Evolutionary conservation across 64 coral and sea anemone genomes (phyloP).

Genomic region (Catalaphyllia jardinei): DNA sequence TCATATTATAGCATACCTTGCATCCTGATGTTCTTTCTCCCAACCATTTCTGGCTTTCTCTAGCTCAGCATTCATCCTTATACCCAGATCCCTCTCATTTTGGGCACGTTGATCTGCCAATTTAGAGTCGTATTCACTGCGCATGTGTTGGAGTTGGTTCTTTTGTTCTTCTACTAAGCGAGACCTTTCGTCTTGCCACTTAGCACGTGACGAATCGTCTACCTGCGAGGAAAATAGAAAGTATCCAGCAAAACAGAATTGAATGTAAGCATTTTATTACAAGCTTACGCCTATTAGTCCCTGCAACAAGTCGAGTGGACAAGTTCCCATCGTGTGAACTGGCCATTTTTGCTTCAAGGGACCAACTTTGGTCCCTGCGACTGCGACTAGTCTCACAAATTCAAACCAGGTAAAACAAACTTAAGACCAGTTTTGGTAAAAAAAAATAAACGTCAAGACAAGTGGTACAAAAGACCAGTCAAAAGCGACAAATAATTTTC

Average conservation of each 20-base stretch:
- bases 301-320: too few species aligned
- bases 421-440: too few species aligned
- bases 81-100: slow-evolving; percentile 60
- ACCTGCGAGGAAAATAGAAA: not conserved
- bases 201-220: not conserved
- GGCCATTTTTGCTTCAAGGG: too few species aligned
- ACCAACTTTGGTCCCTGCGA: too few species aligned
- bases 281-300: too few species aligned
- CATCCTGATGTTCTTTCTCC: slow-evolving; percentile 89
- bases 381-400: too few species aligned
- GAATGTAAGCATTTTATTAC: too few species aligned
- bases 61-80: slow-evolving; percentile 55
- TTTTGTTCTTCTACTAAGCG: slow-evolving; percentile 36
- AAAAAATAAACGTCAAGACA: too few species aligned
- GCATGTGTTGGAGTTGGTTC: slow-evolving; percentile 53
- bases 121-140: slow-evolving; percentile 55
- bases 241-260: not conserved
- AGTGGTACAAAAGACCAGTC: too few species aligned
- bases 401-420: too few species aligned
- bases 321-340: too few species aligned
- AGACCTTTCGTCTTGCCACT: slow-evolving; percentile 24
- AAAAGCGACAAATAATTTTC: too few species aligned
- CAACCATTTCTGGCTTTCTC: slow-evolving; percentile 79
- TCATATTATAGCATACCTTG: slow-evolving; percentile 63
- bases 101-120: slow-evolving; percentile 43